A percentile compares a stretch with the other conserved stretches of the same genome.
Conservation (phyloP, 2,797 vertebrate species). For the Schizopygopsis pylzovi region DNA sequence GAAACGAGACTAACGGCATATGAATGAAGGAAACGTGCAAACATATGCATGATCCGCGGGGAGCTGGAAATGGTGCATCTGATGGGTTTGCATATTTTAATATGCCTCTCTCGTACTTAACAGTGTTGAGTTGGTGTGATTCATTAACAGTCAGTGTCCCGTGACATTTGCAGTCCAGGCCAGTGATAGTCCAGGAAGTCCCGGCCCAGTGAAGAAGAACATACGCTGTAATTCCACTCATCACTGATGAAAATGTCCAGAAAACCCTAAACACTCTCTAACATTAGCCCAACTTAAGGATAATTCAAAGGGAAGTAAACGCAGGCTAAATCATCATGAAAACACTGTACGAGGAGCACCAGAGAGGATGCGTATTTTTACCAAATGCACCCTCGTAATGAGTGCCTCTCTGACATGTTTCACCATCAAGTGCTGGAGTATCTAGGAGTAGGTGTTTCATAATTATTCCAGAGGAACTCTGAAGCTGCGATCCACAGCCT, state of each 20-base stretch:
- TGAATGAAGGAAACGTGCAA: not conserved
- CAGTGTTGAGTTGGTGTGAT: conserved; percentile 18
- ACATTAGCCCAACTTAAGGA: not conserved
- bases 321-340: conserved; percentile 11
- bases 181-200: conserved; percentile 35
- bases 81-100: conserved; percentile 5
- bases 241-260: not conserved
- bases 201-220: conserved; percentile 37
- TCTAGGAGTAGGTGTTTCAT: conserved; percentile 27
- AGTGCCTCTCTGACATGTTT: conserved; percentile 28
- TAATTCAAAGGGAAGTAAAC: conserved; percentile 8
- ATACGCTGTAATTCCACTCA: conserved; percentile 29
- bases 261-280: conserved; percentile 1
- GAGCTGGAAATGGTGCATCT: conserved; percentile 8
- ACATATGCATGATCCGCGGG: not conserved
- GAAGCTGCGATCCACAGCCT: not conserved
- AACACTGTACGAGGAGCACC: not conserved
- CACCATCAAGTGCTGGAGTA: not conserved
- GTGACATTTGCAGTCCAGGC: conserved; percentile 43
- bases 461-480: conserved; percentile 14
- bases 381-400: conserved; percentile 6
- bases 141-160: conserved; percentile 45
- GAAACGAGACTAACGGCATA: not conserved
- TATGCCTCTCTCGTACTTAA: conserved; percentile 1
- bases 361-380: conserved; percentile 17